Evolutionary conservation across 2,888 invertebrate species (phyloP).

Genomic region (Dorcus parallelipipedus): DNA sequence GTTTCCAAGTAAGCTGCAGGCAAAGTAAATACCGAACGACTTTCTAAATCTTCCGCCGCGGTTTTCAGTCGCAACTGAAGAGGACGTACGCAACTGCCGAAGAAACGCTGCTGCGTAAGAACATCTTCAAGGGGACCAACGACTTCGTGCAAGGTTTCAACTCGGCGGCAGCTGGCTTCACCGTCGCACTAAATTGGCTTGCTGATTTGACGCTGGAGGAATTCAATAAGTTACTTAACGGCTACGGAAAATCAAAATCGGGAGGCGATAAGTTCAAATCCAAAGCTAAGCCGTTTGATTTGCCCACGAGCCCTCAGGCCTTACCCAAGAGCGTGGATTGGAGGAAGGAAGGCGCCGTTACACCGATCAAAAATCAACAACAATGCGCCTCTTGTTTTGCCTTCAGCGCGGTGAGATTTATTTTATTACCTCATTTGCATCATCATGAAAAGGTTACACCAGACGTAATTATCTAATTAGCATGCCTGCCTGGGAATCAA

Average conservation of each 20-base stretch:
- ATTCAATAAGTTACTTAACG: conserved; percentile 41
- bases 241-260: conserved; percentile 27
- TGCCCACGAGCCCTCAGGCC: conserved; percentile 21
- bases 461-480: too few species aligned
- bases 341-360: conserved; percentile 44
- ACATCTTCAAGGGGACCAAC: conserved; percentile 44
- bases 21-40: too few species aligned
- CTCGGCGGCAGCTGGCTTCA: conserved; percentile 33
- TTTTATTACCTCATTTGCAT: background rate
- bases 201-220: conserved; percentile 44
- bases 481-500: too few species aligned
- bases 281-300: background rate
- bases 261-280: background rate
- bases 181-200: conserved; percentile 41
- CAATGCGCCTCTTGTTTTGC: conserved; percentile 46
- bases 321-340: conserved; percentile 44
- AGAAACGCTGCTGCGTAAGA: conserved; percentile 37
- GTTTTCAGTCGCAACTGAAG: conserved; percentile 29
- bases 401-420: conserved; percentile 43
- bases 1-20: too few species aligned
- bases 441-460: background rate
- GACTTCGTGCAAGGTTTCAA: conserved; percentile 40
- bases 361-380: conserved; percentile 41
- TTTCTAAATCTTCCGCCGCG: background rate
- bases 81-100: conserved; percentile 38